Evolutionary conservation across 2,888 invertebrate genomes (phyloP).

Genomic region (Melanchra persicariae): DNA sequence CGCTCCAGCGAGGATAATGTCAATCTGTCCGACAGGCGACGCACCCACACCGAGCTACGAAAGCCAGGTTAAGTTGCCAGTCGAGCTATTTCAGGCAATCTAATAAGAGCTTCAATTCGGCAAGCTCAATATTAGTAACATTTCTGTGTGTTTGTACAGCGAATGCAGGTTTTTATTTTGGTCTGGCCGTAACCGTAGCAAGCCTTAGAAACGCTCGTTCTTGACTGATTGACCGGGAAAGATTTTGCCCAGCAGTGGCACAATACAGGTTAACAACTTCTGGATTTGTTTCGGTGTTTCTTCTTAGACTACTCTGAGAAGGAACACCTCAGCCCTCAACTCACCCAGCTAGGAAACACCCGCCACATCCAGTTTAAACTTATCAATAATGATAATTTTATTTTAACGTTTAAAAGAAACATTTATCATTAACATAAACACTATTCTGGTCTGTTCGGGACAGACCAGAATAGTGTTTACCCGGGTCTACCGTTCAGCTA

Average conservation of each 20-base stretch:
- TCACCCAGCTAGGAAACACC: too few species aligned
- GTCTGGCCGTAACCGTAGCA: neutral
- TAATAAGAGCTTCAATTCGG: slow-evolving; percentile 13
- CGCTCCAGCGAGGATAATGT: slow-evolving; percentile 70
- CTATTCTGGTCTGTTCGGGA: too few species aligned
- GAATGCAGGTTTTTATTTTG: neutral
- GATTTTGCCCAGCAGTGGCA: neutral
- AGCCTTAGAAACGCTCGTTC: neutral
- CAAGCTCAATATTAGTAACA: neutral
- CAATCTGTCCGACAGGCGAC: slow-evolving; percentile 64
- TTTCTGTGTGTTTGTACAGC: neutral
- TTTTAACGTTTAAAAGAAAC: too few species aligned
- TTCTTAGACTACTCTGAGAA: too few species aligned
- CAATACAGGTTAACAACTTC: too few species aligned
- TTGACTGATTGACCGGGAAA: neutral
- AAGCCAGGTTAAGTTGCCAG: slow-evolving; percentile 57
- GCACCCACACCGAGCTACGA: slow-evolving; percentile 52
- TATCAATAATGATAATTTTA: too few species aligned
- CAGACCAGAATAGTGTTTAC: too few species aligned
- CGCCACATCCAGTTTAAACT: too few species aligned
- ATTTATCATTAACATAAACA: too few species aligned
- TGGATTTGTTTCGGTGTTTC: too few species aligned
- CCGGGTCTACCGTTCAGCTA: too few species aligned
- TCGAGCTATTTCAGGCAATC: slow-evolving; percentile 35
- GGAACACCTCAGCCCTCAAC: too few species aligned